Conservation (phyloP, 2,113 vertebrate species). For the Eubucco bourcierii region DNA sequence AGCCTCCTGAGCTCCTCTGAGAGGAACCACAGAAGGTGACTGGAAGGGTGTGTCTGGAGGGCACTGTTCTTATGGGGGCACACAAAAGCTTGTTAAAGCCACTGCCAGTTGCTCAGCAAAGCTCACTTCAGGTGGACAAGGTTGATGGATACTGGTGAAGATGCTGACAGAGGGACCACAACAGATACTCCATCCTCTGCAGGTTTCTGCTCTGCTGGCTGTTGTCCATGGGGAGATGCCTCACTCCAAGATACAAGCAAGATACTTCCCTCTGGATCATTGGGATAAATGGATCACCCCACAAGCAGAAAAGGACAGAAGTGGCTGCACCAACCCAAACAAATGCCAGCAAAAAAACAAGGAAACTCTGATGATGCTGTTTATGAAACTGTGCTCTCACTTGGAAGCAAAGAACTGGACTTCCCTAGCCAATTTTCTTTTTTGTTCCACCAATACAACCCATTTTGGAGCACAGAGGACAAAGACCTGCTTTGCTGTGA, state of each 20-base stretch:
- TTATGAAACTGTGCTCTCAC: neutral
- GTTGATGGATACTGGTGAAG: neutral
- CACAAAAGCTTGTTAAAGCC: neutral
- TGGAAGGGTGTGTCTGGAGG: neutral
- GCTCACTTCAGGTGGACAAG: neutral
- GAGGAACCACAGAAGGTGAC: neutral
- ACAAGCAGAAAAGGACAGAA: neutral
- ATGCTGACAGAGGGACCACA: neutral
- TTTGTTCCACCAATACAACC: neutral
- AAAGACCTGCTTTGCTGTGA: neutral
- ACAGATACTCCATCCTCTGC: neutral
- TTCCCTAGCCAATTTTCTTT: neutral
- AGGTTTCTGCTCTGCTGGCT: neutral
- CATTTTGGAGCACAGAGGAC: neutral
- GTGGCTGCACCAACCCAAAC: neutral
- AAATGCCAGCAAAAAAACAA: neutral
- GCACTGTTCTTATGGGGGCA: neutral
- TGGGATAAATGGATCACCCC: too few relatives aligned
- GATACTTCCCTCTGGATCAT: accelerated
- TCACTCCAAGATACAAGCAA: neutral
- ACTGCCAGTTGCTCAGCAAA: neutral
- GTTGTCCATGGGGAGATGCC: neutral
- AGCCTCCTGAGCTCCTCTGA: neutral
- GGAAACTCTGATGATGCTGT: neutral
- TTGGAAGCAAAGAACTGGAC: neutral